Base-by-base conservation (phyloP, 1,140 invertebrate species). In the Lepidurus apus region DNA sequence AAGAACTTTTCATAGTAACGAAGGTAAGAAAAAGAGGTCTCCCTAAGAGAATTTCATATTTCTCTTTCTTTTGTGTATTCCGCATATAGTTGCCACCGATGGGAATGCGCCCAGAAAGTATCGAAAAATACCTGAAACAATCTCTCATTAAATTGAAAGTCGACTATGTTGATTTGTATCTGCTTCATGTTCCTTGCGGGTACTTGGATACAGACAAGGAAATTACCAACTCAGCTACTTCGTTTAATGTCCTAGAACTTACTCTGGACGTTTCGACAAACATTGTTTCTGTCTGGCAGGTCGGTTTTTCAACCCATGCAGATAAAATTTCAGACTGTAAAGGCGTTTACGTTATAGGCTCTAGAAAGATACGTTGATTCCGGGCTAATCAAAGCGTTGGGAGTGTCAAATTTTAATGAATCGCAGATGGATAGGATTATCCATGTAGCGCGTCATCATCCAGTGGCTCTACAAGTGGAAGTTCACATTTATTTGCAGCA, bases 171-270 rank as follows among this genome's bases (percentile, higher is more conserved):
- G 87, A 88, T 80, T 82, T 89, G 42, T 87, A 95, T 84, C 85
- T 96, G 10, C 88, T 96, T 77, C 94, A 96, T 81, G 89, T 89
- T 43, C 94, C 95, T 0, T 92, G 93, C 83, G 89, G 87, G 1
- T 90, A 91, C 79, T 84, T 86, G 80, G 88, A 89, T 81, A 81
- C 88, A 79, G 85, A 82, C 34, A 81, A 81, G 3, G 44, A 78
- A 11, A 81, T 82, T 5, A 80, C 87, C 42, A 85, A 78, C 45
- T 24, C 74, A 24, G 85, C 87, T 24, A 86, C 86, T 6, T 83
- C 79, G 21, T 82, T 87, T 75, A 86, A 87, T 21, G 87, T 91
- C 82, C 91, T 91, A 76, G 87, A 86, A 74, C 88, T 91, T 74
- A 83, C 89, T 43, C 82, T 92, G 3, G 92, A 94, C 83, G 82